phyloP scores from a whole-genome alignment of 2,113 vertebrate species.

The Cyprinodon variegatus region DNA sequence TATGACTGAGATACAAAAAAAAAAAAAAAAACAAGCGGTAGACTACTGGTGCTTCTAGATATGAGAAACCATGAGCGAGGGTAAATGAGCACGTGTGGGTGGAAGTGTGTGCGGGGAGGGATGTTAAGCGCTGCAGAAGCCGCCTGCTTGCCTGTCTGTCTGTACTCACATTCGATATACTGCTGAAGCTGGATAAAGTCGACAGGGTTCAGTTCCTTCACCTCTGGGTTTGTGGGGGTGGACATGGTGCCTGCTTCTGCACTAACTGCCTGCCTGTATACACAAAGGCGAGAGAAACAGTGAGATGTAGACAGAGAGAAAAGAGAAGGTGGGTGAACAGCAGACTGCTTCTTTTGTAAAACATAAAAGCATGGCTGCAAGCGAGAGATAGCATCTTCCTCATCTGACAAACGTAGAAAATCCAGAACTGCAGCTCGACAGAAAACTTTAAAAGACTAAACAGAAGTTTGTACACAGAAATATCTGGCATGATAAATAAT shows the following conservation, averaged over 20 bases:
- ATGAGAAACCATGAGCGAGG: conserved; percentile 56
- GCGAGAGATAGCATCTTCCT: conserved; percentile 54
- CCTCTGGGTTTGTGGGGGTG: conserved; percentile 73
- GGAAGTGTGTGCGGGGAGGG: conserved; percentile 46
- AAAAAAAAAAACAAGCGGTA: conserved; percentile 20
- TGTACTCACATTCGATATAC: conserved; percentile 93
- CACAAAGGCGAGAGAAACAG: conserved; percentile 44
- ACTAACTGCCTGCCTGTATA: conserved; percentile 62
- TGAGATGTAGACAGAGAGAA: conserved; percentile 37
- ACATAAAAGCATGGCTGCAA: conserved; percentile 58
- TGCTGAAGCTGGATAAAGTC: conserved; percentile 94
- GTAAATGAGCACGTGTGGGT: conserved; percentile 60
- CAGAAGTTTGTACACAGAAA: not conserved
- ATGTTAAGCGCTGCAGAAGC: conserved; percentile 47
- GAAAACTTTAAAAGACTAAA: conserved; percentile 1
- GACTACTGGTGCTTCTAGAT: conserved; percentile 52
- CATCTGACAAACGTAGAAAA: conserved; percentile 31
- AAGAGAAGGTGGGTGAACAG: conserved; percentile 62
- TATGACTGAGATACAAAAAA: conserved; percentile 11
- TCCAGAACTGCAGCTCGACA: conserved; percentile 26
- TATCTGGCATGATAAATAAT: not conserved
- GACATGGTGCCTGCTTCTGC: conserved; percentile 74
- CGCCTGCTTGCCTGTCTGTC: conserved; percentile 46
- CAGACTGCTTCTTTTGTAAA: conserved; percentile 52
- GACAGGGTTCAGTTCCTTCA: conserved; percentile 86